These are phyloP conservation scores for Helleia helle DNA, from an alignment of 2,888 invertebrate species.

Conservation along the genomic window DNA sequence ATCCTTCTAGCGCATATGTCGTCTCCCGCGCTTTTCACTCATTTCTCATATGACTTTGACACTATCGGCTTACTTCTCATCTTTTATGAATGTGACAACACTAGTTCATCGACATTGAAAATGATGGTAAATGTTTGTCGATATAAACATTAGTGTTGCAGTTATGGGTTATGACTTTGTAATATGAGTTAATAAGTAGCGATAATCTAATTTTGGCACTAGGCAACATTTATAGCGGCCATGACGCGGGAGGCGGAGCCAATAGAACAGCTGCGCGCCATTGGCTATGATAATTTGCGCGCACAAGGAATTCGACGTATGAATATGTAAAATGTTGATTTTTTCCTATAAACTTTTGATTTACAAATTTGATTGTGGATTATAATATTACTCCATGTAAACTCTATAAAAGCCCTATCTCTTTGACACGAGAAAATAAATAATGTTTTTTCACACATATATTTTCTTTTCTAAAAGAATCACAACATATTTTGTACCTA, in stretches of 20 bases:
- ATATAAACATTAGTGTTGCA: too few species aligned
- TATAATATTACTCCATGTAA: too few species aligned
- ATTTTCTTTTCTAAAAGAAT: too few species aligned
- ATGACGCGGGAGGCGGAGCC: conserved; percentile 61
- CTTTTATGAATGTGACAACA: conserved; percentile 27
- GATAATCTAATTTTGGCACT: conserved; percentile 60
- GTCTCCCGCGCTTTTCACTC: conserved; percentile 31
- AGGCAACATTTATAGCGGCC: conserved; percentile 54
- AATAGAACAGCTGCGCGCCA: conserved; percentile 39
- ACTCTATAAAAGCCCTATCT: too few species aligned
- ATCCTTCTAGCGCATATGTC: conserved; percentile 36
- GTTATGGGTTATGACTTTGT: too few species aligned
- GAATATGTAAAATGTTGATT: background rate
- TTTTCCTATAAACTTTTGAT: background rate
- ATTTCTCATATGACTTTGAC: conserved; percentile 34
- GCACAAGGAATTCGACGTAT: conserved; percentile 29
- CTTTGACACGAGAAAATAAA: too few species aligned
- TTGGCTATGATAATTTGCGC: conserved; percentile 53
- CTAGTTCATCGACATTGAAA: conserved; percentile 23
- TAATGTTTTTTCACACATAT: too few species aligned
- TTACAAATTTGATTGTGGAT: too few species aligned
- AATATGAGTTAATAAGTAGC: too few species aligned
- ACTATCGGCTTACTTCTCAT: conserved; percentile 25
- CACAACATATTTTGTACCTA: too few species aligned
- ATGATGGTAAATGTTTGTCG: conserved; percentile 24